phyloP scores from a whole-genome alignment of 2,797 vertebrate genomes.

The Sylvilagus floridanus region DNA sequence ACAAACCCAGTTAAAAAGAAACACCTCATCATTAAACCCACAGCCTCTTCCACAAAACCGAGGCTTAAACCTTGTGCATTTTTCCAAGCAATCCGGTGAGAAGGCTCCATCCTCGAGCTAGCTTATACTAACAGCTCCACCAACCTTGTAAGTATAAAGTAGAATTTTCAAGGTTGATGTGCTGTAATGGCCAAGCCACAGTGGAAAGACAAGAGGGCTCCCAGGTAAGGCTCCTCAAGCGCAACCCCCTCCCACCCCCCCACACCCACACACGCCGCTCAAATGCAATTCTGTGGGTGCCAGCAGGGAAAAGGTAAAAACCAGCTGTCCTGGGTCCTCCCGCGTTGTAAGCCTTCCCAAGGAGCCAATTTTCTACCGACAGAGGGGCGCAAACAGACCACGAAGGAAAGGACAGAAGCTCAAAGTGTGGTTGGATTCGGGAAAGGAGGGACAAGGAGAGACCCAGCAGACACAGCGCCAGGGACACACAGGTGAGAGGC shows the following conservation, averaged over 20 bases:
- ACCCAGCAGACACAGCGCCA: background rate
- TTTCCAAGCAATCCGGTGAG: background rate
- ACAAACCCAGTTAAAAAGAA: constrained; percentile 26
- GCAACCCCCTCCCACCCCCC: background rate
- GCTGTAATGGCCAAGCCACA: background rate
- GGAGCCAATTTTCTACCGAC: fast-evolving
- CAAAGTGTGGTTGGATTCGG: too few species aligned
- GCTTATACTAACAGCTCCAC: background rate
- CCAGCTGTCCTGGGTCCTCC: fast-evolving
- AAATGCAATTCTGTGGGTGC: background rate
- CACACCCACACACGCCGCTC: background rate
- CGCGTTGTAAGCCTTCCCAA: background rate
- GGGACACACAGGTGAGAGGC: fast-evolving
- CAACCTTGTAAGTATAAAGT: background rate
- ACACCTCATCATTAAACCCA: background rate
- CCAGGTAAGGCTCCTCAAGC: background rate
- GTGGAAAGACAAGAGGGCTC: background rate
- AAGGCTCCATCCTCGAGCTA: fast-evolving
- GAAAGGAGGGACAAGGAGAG: background rate
- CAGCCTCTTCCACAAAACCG: background rate
- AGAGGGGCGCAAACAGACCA: too few species aligned
- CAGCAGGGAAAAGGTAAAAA: background rate
- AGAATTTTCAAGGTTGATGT: background rate
- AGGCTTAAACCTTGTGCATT: background rate
- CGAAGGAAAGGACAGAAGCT: background rate